These are phyloP conservation scores for Episyrphus balteatus DNA, from an alignment of 1,140 invertebrate genomes.

Conservation along the genomic window DNA sequence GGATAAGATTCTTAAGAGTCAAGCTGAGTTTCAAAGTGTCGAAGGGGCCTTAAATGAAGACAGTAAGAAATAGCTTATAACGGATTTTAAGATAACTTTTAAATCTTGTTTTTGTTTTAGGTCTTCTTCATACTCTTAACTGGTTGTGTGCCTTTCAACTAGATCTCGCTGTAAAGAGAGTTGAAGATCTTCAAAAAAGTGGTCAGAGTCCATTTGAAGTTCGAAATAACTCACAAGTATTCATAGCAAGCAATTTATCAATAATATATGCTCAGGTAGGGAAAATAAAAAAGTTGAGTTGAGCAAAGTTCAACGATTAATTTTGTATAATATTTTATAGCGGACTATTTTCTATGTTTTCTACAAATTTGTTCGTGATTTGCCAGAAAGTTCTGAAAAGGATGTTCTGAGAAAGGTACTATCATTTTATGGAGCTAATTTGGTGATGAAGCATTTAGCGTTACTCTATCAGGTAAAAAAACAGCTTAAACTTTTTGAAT, in stretches of 20 bases:
- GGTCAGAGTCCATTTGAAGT: conserved; percentile 54
- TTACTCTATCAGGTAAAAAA: conserved; percentile 21
- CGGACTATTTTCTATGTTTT: conserved; percentile 30
- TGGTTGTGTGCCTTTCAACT: conserved; percentile 67
- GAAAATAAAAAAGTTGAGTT: too few relatives aligned
- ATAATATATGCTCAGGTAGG: conserved; percentile 51
- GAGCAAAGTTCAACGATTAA: too few relatives aligned
- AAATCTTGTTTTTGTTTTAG: conserved; percentile 31
- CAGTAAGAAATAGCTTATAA: conserved; percentile 49
- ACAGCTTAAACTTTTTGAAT: not conserved
- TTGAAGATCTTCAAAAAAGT: conserved; percentile 36
- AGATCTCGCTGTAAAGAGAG: conserved; percentile 49
- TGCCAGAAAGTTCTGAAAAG: conserved; percentile 18
- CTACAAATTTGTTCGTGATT: conserved; percentile 19
- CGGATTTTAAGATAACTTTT: too few relatives aligned
- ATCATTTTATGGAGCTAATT: conserved; percentile 25
- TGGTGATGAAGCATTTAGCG: conserved; percentile 20
- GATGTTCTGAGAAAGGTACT: conserved; percentile 22
- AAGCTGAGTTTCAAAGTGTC: conserved; percentile 36
- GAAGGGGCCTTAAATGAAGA: conserved; percentile 45
- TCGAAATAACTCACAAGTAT: conserved; percentile 64
- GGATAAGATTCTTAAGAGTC: conserved; percentile 36
- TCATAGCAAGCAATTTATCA: conserved; percentile 54
- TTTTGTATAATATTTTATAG: conserved; percentile 3
- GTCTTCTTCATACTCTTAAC: conserved; percentile 52